A percentile compares a stretch with the other conserved stretches of the same genome.
Conservation (phyloP, 2,113 vertebrate genomes). For the Quiscalus mexicanus region DNA sequence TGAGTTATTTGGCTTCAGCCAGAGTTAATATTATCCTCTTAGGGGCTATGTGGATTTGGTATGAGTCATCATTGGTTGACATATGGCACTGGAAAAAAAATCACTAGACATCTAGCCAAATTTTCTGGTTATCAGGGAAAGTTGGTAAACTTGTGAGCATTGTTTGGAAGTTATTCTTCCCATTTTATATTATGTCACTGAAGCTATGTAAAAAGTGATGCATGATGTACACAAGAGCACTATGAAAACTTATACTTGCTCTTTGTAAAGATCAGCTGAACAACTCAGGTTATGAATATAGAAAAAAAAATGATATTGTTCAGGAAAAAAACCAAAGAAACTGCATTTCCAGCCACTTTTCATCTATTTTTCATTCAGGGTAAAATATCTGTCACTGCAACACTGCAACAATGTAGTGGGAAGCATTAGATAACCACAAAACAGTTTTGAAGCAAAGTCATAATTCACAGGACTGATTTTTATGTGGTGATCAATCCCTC, state of each 20-base stretch:
- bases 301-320: not conserved
- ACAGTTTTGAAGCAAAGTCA: not conserved
- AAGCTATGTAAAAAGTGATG: not conserved
- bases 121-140: not conserved
- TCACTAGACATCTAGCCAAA: not conserved
- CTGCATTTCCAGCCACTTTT: not conserved
- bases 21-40: not conserved
- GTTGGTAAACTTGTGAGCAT: not conserved
- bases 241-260: not conserved
- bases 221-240: not conserved
- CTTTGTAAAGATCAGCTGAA: not conserved
- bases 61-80: not conserved
- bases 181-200: not conserved
- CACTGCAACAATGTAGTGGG: not conserved
- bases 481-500: not conserved
- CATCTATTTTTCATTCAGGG: not conserved
- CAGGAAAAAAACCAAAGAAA: not conserved
- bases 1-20: not conserved
- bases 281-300: not conserved
- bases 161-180: not conserved
- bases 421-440: not conserved
- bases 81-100: not conserved
- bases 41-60: not conserved
- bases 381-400: not conserved
- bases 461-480: constrained; percentile 1